Conservation (phyloP, 1,140 invertebrate species). For the Polypedilum vanderplanki region DNA sequence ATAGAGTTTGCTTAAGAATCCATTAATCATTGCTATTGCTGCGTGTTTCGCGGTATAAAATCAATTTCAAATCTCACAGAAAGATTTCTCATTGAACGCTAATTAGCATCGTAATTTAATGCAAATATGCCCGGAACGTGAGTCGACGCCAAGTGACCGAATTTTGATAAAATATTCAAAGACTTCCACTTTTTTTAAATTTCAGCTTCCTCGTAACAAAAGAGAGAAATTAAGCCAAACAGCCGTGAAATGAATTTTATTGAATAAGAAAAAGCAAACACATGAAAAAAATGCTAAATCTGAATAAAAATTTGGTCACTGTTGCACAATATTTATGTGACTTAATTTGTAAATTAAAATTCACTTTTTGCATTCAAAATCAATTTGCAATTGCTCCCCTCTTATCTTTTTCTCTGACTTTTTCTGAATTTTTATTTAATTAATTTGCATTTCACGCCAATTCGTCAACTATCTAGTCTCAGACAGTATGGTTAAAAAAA, state of each 20-base stretch:
- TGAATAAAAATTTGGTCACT: not conserved
- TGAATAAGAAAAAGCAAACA: too few relatives aligned
- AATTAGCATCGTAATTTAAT: too few relatives aligned
- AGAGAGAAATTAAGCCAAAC: not conserved
- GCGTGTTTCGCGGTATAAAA: too few relatives aligned
- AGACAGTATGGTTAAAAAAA: not conserved
- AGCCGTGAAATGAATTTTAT: conserved; percentile 1
- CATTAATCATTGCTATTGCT: too few relatives aligned
- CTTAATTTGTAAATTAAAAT: not conserved
- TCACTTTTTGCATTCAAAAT: not conserved
- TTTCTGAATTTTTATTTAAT: not conserved
- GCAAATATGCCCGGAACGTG: too few relatives aligned
- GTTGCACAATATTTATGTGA: not conserved
- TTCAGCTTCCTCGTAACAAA: not conserved
- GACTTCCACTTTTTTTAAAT: conserved; percentile 15
- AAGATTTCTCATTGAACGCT: too few relatives aligned
- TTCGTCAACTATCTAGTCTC: not conserved
- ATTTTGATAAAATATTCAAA: not conserved
- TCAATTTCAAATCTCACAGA: too few relatives aligned
- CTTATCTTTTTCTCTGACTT: not conserved
- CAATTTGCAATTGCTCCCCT: not conserved
- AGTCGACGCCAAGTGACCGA: not conserved
- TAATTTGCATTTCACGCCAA: not conserved
- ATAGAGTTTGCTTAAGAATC: too few relatives aligned
- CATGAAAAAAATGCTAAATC: not conserved